Conservation (phyloP, 2,888 invertebrate genomes). For the Sesia apiformis region DNA sequence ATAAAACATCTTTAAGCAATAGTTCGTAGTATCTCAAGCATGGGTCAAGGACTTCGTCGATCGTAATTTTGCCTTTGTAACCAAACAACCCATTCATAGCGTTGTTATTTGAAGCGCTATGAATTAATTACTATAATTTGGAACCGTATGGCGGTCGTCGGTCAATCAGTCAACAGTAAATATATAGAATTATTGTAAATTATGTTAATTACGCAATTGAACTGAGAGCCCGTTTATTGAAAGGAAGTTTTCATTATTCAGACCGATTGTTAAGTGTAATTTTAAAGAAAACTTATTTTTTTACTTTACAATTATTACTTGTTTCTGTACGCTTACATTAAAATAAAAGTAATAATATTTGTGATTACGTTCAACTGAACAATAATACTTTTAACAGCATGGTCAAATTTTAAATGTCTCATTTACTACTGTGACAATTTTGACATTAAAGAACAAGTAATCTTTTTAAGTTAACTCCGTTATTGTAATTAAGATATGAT, state of each 20-base stretch:
- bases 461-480: too few species aligned
- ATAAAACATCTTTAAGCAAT: too few species aligned
- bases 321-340: neutral
- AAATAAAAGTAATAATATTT: conserved; percentile 1
- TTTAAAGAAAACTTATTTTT: neutral
- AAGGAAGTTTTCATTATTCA: neutral
- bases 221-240: neutral
- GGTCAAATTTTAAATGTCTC: neutral
- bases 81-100: neutral
- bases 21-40: neutral
- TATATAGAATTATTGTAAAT: neutral
- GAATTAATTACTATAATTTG: conserved; percentile 22
- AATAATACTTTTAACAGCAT: neutral
- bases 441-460: too few species aligned
- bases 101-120: conserved; percentile 1
- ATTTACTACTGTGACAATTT: neutral
- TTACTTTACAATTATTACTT: neutral
- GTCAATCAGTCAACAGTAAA: conserved; percentile 16
- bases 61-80: neutral
- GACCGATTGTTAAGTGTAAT: neutral
- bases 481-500: too few species aligned
- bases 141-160: neutral
- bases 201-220: neutral
- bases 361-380: neutral
- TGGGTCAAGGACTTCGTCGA: neutral